Percentiles rank a stretch among this genome's conserved stretches.
Conservation (phyloP, 2,888 invertebrate genomes). For the Synergus japonicus region DNA sequence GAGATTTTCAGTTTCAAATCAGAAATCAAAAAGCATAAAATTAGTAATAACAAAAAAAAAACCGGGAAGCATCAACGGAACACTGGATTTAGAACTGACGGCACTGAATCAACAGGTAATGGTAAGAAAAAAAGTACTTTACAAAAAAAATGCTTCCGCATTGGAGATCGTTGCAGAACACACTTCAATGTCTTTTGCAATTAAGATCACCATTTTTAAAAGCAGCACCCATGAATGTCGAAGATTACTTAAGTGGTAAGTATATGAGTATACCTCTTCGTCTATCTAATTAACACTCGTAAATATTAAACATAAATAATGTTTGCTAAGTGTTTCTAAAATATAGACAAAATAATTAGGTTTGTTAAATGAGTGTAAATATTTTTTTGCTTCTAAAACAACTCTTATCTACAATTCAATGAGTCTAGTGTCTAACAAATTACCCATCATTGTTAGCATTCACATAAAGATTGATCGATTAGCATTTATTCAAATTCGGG, state of each 20-base stretch:
- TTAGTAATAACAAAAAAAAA: background rate
- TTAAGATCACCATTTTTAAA: conserved; percentile 1
- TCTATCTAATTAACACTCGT: conserved; percentile 35
- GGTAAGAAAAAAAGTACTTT: background rate
- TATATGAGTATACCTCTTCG: conserved; percentile 10
- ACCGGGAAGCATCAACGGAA: background rate
- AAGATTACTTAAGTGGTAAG: conserved; percentile 8
- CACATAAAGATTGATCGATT: conserved; percentile 28
- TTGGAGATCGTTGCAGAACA: conserved; percentile 15
- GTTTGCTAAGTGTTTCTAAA: background rate
- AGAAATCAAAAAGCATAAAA: background rate
- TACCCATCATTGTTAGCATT: conserved; percentile 24
- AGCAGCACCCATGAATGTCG: conserved; percentile 19
- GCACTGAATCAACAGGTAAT: background rate
- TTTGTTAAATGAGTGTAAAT: conserved; percentile 61
- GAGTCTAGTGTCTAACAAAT: conserved; percentile 14
- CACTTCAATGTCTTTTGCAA: conserved; percentile 19
- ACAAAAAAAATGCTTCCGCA: background rate
- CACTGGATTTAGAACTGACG: conserved; percentile 6
- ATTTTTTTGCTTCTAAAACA: conserved; percentile 68
- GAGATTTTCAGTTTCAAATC: background rate
- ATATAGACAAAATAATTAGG: conserved; percentile 42
- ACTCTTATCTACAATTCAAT: conserved; percentile 62
- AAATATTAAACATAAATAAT: conserved; percentile 8
- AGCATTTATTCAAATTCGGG: conserved; percentile 28